A percentile compares a stretch with the other conserved stretches of the same genome.
Evolutionary conservation across 1,140 invertebrate species (phyloP).

Genomic region (Rhopalosiphum maidis): DNA sequence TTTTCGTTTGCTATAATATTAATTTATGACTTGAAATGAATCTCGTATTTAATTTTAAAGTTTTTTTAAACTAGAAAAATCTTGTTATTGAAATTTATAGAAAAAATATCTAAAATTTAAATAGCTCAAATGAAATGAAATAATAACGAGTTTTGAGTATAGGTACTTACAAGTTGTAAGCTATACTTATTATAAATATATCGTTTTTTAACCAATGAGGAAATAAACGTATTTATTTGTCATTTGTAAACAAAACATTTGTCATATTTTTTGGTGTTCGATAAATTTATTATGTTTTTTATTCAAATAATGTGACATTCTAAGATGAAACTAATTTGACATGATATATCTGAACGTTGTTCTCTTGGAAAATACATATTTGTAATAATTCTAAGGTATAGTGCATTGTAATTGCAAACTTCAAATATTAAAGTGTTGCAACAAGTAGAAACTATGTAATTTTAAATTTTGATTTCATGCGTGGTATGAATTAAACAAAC

Average conservation of each 20-base stretch:
- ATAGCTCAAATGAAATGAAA: not conserved
- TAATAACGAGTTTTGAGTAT: not conserved
- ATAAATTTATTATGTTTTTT: not conserved
- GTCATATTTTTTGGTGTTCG: not conserved
- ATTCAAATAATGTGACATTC: not conserved
- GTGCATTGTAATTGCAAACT: not conserved
- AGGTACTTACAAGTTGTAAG: not conserved
- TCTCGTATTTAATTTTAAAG: no score
- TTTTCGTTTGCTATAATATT: no score
- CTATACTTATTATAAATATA: not conserved
- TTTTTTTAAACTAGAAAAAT: not conserved
- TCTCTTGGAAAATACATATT: not conserved
- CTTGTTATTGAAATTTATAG: not conserved
- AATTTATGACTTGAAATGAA: no score
- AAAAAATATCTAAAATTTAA: not conserved
- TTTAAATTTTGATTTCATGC: not conserved
- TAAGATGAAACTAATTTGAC: slow-evolving; percentile 12
- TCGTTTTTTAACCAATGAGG: not conserved
- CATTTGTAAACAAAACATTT: not conserved
- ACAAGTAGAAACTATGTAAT: not conserved
- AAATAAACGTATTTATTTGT: not conserved
- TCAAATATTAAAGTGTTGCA: not conserved
- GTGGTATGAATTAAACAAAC: not conserved
- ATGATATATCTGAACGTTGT: not conserved
- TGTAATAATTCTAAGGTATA: not conserved